Evolutionary conservation across 2,797 vertebrate species (phyloP), one percentile per base, ranked within the genome.

Genomic region (Stomatorhinus walkeri): DNA sequence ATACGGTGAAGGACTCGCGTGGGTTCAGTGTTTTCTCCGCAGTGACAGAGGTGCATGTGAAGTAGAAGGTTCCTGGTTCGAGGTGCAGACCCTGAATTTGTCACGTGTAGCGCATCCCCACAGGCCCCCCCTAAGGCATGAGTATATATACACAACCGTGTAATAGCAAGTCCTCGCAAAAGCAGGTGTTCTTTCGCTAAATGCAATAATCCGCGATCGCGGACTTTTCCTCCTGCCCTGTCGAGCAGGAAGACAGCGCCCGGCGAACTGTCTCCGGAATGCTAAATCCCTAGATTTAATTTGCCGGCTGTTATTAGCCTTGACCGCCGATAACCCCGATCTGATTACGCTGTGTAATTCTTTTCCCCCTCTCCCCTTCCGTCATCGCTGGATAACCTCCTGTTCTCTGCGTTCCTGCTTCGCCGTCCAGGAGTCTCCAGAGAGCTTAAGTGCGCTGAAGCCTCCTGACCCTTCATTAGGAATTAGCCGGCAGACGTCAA

Each of bases 221-320:
- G 49, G 22, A 81, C 79, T 84, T 48, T 3, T 14, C 10, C n/a
- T 51, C 51, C 16, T 19, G 4, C 51, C 16, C 16, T 54, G 51
- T 10, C 49, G 49, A 51, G 49, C 49, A 51, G 49, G 49, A 14
- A 51, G 49, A 51, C 16, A 7, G 48, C 87, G 76, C 22, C 36
- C 40, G 59, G 87, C 43, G 2, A 14, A 87, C 24, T 32, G 56
- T 43, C 61, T 49, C 43, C 52, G 68, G 76, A 28, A 76, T 83
- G 76, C 46, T 46, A 84, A 88, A 1, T 87, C 6, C 56, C 43
- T 16, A 95, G 94, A 95, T 94, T 94, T 93, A 95, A 95, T 95
- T 95, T 95, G 94, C 95, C 94, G 93, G 93, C 95, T 95, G 94
- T 95, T 93, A 94, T 95, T 94, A 94, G 94, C 93, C 92, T 91